Conservation (phyloP, 2,113 vertebrate species). For the Cryptomyrus ogoouensis region DNA sequence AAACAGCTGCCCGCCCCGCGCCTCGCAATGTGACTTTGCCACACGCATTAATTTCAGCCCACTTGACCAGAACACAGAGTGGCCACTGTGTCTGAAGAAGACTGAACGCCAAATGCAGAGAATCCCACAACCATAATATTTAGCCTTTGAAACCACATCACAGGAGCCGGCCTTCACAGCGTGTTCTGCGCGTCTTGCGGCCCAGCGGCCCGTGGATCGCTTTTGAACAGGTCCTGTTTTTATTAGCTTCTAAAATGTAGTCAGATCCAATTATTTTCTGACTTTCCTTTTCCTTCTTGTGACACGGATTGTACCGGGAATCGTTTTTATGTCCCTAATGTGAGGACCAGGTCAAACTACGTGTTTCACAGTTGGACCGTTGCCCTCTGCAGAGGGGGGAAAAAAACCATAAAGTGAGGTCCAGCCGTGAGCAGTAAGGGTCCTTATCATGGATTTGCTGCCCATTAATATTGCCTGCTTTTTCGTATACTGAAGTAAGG, state of each 20-base stretch:
- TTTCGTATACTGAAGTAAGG: conserved; percentile 37
- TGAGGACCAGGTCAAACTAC: neutral
- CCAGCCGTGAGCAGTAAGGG: neutral
- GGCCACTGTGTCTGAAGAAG: conserved; percentile 5
- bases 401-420: neutral
- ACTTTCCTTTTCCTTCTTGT: neutral
- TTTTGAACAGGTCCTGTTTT: conserved; percentile 49
- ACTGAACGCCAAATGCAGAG: conserved; percentile 13
- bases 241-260: conserved; percentile 39
- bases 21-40: conserved; percentile 39
- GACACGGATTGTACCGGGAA: neutral
- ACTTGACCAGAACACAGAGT: conserved; percentile 32
- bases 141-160: conserved; percentile 56
- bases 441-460: neutral
- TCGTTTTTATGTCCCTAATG: conserved; percentile 2
- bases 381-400: neutral
- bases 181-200: neutral
- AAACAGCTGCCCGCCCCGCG: conserved; percentile 45
- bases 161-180: conserved; percentile 36
- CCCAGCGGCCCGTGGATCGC: conserved; percentile 37
- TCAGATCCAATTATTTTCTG: conserved; percentile 11
- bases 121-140: conserved; percentile 5
- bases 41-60: conserved; percentile 39
- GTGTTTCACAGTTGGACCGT: neutral
- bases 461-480: conserved; percentile 29